These are phyloP conservation scores for Dendrolimus pini DNA, from an alignment of 2,888 invertebrate genomes.

Conservation along the genomic window DNA sequence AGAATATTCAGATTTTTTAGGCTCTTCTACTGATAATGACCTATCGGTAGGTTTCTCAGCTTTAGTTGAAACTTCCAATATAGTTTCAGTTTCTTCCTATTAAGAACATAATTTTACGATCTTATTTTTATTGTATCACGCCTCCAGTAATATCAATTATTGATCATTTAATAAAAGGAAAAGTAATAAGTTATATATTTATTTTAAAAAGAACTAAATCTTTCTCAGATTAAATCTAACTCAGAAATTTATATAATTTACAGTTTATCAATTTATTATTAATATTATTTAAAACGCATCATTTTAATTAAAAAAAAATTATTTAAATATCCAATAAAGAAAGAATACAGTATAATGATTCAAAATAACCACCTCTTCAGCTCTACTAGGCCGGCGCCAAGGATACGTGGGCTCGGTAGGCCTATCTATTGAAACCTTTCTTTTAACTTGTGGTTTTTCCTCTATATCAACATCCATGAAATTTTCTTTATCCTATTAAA, in stretches of 20 bases:
- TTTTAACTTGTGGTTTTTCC: conserved; percentile 29
- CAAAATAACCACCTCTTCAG: conserved; percentile 28
- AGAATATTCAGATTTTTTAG: conserved; percentile 15
- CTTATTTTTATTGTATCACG: no score
- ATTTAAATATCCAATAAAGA: no score
- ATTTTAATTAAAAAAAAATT: no score
- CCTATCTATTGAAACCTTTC: conserved; percentile 25
- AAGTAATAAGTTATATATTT: no score
- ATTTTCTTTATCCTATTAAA: conserved; percentile 20
- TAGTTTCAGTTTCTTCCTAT: background rate
- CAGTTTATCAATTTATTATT: no score
- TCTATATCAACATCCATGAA: conserved; percentile 21
- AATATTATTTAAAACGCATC: no score
- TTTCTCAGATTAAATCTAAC: no score
- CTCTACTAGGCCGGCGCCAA: conserved; percentile 30
- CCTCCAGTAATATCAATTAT: no score
- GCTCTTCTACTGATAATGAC: conserved; percentile 13
- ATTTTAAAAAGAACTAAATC: no score
- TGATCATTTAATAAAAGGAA: no score
- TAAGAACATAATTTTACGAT: background rate
- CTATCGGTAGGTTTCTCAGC: conserved; percentile 9
- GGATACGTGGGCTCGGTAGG: conserved; percentile 27
- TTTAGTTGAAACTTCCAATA: conserved; percentile 7
- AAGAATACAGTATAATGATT: no score
- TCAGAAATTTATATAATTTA: no score